Evolutionary conservation across 1,140 invertebrate genomes (phyloP).

Genomic region (Musca domestica): DNA sequence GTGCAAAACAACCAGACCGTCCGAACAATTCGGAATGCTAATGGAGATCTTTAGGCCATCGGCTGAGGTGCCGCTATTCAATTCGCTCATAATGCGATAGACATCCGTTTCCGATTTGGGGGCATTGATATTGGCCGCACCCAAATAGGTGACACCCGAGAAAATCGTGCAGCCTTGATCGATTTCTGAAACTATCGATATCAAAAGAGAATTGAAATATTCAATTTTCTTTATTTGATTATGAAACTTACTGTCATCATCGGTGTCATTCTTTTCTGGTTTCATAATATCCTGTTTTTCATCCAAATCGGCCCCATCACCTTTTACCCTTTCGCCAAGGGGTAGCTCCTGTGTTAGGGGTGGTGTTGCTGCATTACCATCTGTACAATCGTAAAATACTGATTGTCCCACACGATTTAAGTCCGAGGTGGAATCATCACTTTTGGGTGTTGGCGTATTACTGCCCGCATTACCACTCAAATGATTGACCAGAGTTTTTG

Average conservation of each 20-base stretch:
- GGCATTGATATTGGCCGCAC: constrained; percentile 87
- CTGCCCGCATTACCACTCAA: constrained; percentile 29
- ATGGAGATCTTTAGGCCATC: constrained; percentile 82
- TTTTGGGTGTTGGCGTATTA: constrained; percentile 36
- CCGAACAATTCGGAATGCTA: constrained; percentile 86
- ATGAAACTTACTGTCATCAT: constrained; percentile 67
- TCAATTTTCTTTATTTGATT: neutral
- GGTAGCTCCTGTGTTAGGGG: too few species aligned
- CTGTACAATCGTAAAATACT: constrained; percentile 56
- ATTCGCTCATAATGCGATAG: constrained; percentile 87
- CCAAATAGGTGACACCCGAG: constrained; percentile 91
- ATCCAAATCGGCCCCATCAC: constrained; percentile 44
- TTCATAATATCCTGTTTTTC: constrained; percentile 78
- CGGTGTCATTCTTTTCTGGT: constrained; percentile 64
- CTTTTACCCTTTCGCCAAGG: neutral
- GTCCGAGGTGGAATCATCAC: constrained; percentile 45
- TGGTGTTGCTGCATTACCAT: constrained; percentile 55
- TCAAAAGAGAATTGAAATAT: neutral
- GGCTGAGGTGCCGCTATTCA: constrained; percentile 68
- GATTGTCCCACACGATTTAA: constrained; percentile 54
- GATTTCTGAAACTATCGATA: constrained; percentile 64
- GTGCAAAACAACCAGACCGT: constrained; percentile 80
- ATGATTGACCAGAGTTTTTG: constrained; percentile 12
- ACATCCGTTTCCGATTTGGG: constrained; percentile 95
- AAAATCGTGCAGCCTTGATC: constrained; percentile 89